Percentiles rank a stretch among this genome's conserved stretches.
Evolutionary conservation across 2,113 vertebrate species (phyloP).

Genomic region (Microtus oregoni): DNA sequence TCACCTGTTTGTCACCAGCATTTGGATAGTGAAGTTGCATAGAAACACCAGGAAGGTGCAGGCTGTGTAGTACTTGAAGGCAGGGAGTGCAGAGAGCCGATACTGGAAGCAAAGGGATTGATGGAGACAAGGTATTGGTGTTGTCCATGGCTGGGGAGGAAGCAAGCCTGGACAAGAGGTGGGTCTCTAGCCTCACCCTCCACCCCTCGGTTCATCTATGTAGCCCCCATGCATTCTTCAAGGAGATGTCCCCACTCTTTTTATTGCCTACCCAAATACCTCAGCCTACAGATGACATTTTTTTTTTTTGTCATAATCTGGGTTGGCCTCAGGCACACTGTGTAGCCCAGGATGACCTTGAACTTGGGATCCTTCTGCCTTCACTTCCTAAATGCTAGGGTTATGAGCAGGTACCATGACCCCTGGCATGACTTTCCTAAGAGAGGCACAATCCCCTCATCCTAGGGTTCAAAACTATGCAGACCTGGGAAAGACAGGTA

Average conservation of each 20-base stretch:
- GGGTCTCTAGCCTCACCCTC: neutral
- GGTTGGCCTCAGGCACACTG: neutral
- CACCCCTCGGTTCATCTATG: neutral
- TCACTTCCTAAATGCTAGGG: neutral
- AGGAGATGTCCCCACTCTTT: neutral
- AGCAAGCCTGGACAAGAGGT: neutral
- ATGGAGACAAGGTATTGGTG: neutral
- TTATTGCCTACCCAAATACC: neutral
- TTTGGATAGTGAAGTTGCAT: conserved; percentile 90
- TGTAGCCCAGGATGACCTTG: neutral
- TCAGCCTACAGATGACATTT: neutral
- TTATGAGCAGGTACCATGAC: neutral
- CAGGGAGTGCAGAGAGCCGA: conserved; percentile 86
- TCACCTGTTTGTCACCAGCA: conserved; percentile 92
- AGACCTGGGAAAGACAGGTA: neutral
- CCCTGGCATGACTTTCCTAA: neutral
- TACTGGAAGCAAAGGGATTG: conserved; percentile 85
- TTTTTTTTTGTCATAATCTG: neutral
- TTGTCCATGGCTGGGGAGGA: neutral
- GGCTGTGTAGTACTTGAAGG: conserved; percentile 89
- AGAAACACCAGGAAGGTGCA: conserved; percentile 90
- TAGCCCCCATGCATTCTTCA: neutral
- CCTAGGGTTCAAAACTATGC: neutral
- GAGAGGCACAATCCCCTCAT: neutral
- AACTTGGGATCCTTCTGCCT: neutral